Evolutionary conservation across 2,888 invertebrate genomes (phyloP).

Genomic region (Abrostola triplasia): DNA sequence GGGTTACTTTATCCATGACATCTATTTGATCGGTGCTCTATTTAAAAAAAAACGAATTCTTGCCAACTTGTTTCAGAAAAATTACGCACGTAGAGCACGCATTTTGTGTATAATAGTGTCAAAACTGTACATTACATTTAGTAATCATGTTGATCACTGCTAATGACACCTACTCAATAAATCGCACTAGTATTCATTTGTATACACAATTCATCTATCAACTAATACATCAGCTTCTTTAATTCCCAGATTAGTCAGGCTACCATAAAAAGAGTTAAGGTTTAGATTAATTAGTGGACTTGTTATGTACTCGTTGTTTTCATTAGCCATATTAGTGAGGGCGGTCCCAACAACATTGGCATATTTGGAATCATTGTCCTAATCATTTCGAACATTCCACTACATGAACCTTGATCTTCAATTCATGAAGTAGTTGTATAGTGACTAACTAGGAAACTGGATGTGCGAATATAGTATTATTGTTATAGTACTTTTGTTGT

Average conservation of each 20-base stretch:
- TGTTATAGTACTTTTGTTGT: too few species aligned
- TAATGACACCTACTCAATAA: too few species aligned
- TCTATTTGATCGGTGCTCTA: too few species aligned
- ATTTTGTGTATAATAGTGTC: too few species aligned
- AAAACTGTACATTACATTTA: too few species aligned
- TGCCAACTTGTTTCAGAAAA: too few species aligned
- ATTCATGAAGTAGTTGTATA: conserved; percentile 27
- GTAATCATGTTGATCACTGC: too few species aligned
- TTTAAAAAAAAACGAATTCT: too few species aligned
- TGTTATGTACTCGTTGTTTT: conserved; percentile 40
- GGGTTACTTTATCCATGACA: too few species aligned
- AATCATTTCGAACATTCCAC: conserved; percentile 47
- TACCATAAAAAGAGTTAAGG: conserved; percentile 26
- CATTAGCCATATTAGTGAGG: conserved; percentile 47
- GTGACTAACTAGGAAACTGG: conserved; percentile 18
- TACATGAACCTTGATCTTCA: conserved; percentile 49
- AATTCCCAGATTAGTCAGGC: conserved; percentile 16
- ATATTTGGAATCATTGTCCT: conserved; percentile 52
- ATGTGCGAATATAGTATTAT: not conserved
- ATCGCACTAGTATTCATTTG: too few species aligned
- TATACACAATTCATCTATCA: conserved; percentile 7
- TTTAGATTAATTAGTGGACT: conserved; percentile 42
- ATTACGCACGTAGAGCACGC: too few species aligned
- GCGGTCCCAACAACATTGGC: conserved; percentile 48
- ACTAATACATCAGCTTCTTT: conserved; percentile 2